These are phyloP conservation scores for Podabrus alpinus DNA, from an alignment of 2,888 invertebrate species.

Conservation along the genomic window DNA sequence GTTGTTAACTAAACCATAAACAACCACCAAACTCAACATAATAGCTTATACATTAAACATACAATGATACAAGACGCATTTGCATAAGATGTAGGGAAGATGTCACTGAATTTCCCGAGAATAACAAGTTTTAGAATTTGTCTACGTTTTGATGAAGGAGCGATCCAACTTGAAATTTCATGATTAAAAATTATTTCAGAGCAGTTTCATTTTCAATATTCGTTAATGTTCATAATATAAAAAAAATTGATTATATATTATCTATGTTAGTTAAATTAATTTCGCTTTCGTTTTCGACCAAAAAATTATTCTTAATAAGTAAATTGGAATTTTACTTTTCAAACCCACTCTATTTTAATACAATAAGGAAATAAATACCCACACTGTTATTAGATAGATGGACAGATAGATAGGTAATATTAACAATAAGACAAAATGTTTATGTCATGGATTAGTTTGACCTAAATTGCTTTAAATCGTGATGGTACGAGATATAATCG, in stretches of 20 bases:
- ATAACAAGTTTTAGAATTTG: conserved; percentile 19
- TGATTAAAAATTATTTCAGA: background rate
- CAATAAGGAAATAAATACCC: conserved; percentile 2
- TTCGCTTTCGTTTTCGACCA: background rate
- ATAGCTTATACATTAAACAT: conserved; percentile 55
- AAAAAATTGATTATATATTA: background rate
- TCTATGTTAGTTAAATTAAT: background rate
- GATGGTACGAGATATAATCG: conserved; percentile 1
- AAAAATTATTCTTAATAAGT: background rate
- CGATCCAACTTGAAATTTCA: background rate
- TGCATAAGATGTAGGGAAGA: conserved; percentile 52
- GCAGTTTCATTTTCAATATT: background rate
- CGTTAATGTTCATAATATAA: no score
- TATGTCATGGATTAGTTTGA: conserved; percentile 4
- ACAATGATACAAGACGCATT: conserved; percentile 51
- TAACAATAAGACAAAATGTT: conserved; percentile 4
- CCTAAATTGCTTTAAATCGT: conserved; percentile 4
- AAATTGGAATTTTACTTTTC: background rate
- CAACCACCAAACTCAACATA: conserved; percentile 53
- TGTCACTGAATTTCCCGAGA: conserved; percentile 32
- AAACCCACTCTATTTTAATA: background rate
- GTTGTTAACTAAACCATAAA: conserved; percentile 53
- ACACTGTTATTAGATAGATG: conserved; percentile 2
- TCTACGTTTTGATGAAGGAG: conserved; percentile 21
- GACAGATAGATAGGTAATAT: background rate